Base-by-base conservation (phyloP, 2,797 vertebrate genomes). In the Falco naumanni region DNA sequence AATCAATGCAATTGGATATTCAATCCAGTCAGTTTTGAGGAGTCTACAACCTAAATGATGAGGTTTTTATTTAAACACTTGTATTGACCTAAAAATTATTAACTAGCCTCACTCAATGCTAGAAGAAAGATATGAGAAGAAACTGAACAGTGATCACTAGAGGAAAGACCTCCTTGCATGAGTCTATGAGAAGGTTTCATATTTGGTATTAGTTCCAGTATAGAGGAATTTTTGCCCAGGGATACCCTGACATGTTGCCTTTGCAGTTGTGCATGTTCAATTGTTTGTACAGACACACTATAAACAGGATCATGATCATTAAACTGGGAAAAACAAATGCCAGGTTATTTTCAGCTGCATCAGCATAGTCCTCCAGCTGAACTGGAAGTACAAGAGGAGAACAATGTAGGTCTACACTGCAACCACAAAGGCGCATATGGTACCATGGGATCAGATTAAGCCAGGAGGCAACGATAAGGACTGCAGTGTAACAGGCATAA, bases 401-500 rank as follows among this genome's bases (percentile, higher is more conserved):
- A 77, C 14, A 43, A 43, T 0, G 2, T 0, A 82, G 33, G 12
- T 66, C 43, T 74, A 39, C 82, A 57, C 9, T 29, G 48, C 83
- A 85, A 33, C 47, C 76, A 48, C 0, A 0, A 19, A 54, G 18
- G 21, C 41, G 26, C 10, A 10, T 5, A 10, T 1, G 19, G 53
- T 19, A 51, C 50, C 15, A 3, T 0, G 13, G 60, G 31, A 84
- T 57, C 41, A 81, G 41, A 84, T 26, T 39, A 63, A 81, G 17
- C 19, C 54, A 86, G 47, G 71, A 74, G 43, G n/a, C 28, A 80
- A 31, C 2, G 47, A 33, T 6, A 6, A 83, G 22, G 13, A 78
- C 28, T 70, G 16, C 68, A 47, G 12, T 11, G 45, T 26, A 89
- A 74, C 16, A 89, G 47, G 56, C 10, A 61, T 19, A 59, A 10